These are phyloP conservation scores for Craterocephalus amniculus DNA, from an alignment of 2,797 vertebrate genomes.

Conservation along the genomic window DNA sequence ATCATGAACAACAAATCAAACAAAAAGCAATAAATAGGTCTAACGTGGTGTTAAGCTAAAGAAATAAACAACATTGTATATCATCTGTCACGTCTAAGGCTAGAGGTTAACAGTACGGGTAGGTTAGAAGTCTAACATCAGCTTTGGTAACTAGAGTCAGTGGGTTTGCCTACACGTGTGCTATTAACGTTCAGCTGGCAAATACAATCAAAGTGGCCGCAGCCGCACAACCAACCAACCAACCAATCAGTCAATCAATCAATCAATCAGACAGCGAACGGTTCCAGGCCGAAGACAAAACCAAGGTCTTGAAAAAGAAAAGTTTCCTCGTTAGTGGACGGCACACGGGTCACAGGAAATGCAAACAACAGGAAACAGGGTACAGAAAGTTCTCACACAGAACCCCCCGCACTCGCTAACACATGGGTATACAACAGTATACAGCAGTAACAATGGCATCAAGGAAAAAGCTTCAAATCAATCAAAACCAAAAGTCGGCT, in stretches of 20 bases:
- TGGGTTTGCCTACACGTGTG: slow-evolving; percentile 35
- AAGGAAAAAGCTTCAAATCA: slow-evolving; percentile 15
- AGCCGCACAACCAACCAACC: slow-evolving; percentile 26
- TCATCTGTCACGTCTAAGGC: slow-evolving; percentile 67
- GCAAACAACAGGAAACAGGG: slow-evolving; percentile 30
- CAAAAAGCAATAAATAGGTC: slow-evolving; percentile 79
- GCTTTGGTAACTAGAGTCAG: slow-evolving; percentile 79
- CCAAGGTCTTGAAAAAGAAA: background rate
- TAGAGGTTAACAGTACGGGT: slow-evolving; percentile 67
- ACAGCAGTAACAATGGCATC: slow-evolving; percentile 72
- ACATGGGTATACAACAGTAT: slow-evolving; percentile 87
- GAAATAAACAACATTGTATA: slow-evolving; percentile 55
- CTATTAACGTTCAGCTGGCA: slow-evolving; percentile 29
- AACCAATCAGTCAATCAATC: background rate
- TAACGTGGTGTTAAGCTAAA: slow-evolving; percentile 67
- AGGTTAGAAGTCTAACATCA: slow-evolving; percentile 61
- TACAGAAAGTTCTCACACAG: slow-evolving; percentile 61
- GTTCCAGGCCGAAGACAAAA: slow-evolving; percentile 20
- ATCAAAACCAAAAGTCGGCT: slow-evolving; percentile 48
- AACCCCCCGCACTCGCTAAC: slow-evolving; percentile 57
- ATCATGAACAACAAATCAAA: slow-evolving; percentile 42
- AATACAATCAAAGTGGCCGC: slow-evolving; percentile 52
- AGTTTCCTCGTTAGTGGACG: background rate
- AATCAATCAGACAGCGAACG: slow-evolving; percentile 20
- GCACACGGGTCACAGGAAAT: slow-evolving; percentile 21